These are phyloP conservation scores for Lamellibrachia satsuma DNA, from an alignment of 2,888 invertebrate genomes.

Conservation along the genomic window DNA sequence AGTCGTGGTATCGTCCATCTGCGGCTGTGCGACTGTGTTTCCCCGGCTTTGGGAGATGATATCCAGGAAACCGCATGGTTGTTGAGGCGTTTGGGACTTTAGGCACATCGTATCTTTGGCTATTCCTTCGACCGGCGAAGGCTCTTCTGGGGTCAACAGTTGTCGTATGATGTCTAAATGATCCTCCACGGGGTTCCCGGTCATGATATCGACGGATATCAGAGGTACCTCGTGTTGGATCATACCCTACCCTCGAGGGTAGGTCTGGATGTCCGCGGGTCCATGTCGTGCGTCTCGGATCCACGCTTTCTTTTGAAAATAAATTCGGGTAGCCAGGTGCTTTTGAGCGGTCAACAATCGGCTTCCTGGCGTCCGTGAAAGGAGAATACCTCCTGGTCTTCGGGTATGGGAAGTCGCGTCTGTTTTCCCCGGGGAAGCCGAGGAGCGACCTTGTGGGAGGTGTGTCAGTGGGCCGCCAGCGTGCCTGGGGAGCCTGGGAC, in stretches of 20 bases:
- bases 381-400: too few relatives aligned
- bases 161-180: background rate
- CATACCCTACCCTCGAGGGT: too few relatives aligned
- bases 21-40: background rate
- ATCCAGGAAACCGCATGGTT: background rate
- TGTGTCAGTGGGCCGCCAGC: background rate
- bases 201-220: background rate
- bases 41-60: background rate
- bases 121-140: background rate
- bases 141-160: background rate
- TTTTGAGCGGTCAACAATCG: too few relatives aligned
- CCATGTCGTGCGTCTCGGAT: too few relatives aligned
- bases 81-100: background rate
- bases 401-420: background rate
- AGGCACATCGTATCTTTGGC: background rate
- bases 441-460: background rate
- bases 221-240: background rate
- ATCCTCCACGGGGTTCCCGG: background rate
- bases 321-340: too few relatives aligned
- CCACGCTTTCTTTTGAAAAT: too few relatives aligned
- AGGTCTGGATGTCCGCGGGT: too few relatives aligned
- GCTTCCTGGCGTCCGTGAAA: too few relatives aligned
- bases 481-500: background rate
- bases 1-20: background rate
- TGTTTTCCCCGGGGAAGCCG: background rate